These are phyloP conservation scores for Drepana falcataria DNA, from an alignment of 2,888 invertebrate genomes.

Conservation along the genomic window DNA sequence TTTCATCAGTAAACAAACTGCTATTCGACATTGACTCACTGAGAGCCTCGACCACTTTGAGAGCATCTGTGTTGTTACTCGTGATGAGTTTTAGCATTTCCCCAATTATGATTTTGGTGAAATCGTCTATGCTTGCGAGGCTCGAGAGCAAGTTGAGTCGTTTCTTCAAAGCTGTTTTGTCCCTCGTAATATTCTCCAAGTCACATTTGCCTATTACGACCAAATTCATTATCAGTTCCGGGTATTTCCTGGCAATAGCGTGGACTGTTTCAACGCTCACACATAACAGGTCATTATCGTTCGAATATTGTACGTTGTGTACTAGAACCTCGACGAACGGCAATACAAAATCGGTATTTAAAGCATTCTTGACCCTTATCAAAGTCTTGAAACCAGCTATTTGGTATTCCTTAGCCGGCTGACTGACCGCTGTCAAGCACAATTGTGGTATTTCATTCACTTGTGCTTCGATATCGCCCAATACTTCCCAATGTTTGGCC, in stretches of 20 bases:
- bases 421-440: conserved; percentile 72
- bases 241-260: conserved; percentile 71
- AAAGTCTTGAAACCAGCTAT: conserved; percentile 74
- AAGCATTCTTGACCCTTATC: conserved; percentile 56
- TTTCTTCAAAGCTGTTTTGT: conserved; percentile 48
- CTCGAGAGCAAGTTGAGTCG: conserved; percentile 63
- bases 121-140: conserved; percentile 68
- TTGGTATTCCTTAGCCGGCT: conserved; percentile 61
- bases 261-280: conserved; percentile 73
- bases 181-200: conserved; percentile 44
- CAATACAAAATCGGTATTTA: conserved; percentile 65
- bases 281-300: conserved; percentile 57
- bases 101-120: conserved; percentile 63
- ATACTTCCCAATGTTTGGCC: conserved; percentile 49
- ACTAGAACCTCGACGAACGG: conserved; percentile 75
- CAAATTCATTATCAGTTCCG: conserved; percentile 70
- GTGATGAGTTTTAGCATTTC: conserved; percentile 60
- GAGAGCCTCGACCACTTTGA: conserved; percentile 52
- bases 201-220: conserved; percentile 70
- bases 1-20: conserved; percentile 48
- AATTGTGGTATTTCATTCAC: conserved; percentile 60
- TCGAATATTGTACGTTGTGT: conserved; percentile 62
- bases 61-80: conserved; percentile 36
- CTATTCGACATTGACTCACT: conserved; percentile 49
- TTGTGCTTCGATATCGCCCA: conserved; percentile 34